Percentiles rank a stretch among this genome's conserved stretches.
These are phyloP conservation scores for Callaeas wilsoni DNA, from an alignment of 2,113 vertebrate species.

Conservation along the genomic window DNA sequence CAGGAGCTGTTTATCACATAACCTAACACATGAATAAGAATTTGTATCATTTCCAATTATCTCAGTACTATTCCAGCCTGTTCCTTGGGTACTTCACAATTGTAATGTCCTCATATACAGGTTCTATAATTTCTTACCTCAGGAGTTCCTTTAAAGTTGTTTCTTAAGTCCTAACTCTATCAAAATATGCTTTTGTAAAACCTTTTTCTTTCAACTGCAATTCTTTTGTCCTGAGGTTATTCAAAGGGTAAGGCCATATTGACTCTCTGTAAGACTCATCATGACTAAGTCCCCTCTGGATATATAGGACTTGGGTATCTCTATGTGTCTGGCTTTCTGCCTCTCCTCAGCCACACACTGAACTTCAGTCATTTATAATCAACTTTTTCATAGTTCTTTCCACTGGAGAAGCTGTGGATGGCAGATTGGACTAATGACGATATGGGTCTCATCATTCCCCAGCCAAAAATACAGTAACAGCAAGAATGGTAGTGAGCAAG, in stretches of 20 bases:
- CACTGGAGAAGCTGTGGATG: not conserved
- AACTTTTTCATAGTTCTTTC: not conserved
- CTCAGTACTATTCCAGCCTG: not conserved
- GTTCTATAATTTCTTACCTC: not conserved
- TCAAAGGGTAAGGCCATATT: not conserved
- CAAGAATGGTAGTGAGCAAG: not conserved
- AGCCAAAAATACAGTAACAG: not conserved
- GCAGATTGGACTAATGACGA: not conserved
- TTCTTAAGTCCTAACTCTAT: not conserved
- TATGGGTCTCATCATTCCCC: not conserved
- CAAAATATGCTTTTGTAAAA: not conserved
- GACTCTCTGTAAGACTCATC: not conserved
- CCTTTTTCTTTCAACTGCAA: not conserved
- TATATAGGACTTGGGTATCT: not conserved
- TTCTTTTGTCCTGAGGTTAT: not conserved
- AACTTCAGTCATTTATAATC: not conserved
- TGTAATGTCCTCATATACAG: rapidly evolving
- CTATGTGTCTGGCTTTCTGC: not conserved
- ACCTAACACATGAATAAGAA: not conserved
- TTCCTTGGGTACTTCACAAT: not conserved
- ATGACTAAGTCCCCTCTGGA: not conserved
- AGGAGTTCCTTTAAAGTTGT: not conserved
- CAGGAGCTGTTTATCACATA: not conserved
- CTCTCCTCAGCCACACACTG: not conserved
- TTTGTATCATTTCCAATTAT: not conserved